Evolutionary conservation across 1,140 invertebrate genomes (phyloP).

Genomic region (Stenopsyche tienmushanensis): DNA sequence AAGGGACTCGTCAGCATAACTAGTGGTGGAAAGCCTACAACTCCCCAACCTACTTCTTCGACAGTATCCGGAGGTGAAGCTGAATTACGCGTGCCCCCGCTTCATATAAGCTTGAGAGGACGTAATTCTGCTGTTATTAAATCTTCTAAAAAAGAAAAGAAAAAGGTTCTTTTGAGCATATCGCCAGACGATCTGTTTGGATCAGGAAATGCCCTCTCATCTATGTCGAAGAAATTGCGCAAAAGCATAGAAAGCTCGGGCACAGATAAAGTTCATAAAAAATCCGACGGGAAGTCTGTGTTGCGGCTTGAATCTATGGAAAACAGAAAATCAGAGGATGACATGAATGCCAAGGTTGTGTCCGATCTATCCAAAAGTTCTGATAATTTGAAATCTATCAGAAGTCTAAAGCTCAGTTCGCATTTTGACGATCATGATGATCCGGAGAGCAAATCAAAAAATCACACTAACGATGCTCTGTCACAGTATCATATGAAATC

Average conservation of each 20-base stretch:
- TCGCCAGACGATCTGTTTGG: neutral
- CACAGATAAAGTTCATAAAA: constrained; percentile 49
- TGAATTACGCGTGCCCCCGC: constrained; percentile 80
- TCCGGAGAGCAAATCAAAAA: neutral
- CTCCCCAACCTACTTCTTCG: constrained; percentile 42
- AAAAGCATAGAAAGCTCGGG: constrained; percentile 48
- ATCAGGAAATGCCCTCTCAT: neutral
- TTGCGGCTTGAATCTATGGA: constrained; percentile 38
- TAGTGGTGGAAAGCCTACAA: constrained; percentile 39
- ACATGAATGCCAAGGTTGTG: neutral
- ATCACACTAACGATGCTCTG: constrained; percentile 1
- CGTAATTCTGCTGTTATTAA: constrained; percentile 86
- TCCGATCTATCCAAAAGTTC: constrained; percentile 6
- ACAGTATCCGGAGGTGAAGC: constrained; percentile 53
- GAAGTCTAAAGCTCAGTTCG: constrained; percentile 21
- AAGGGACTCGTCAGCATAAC: constrained; percentile 24
- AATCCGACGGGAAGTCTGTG: constrained; percentile 48
- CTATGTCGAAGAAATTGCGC: constrained; percentile 51
- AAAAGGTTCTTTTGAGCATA: constrained; percentile 50
- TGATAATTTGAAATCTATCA: neutral
- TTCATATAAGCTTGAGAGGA: constrained; percentile 85
- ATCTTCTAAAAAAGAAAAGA: constrained; percentile 74
- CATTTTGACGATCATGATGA: constrained; percentile 8
- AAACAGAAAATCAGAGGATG: constrained; percentile 13
- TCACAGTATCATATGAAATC: constrained; percentile 51